Percentiles rank a stretch among this genome's conserved stretches.
Conservation (phyloP, 1,140 invertebrate species). For the Dryas iulia region DNA sequence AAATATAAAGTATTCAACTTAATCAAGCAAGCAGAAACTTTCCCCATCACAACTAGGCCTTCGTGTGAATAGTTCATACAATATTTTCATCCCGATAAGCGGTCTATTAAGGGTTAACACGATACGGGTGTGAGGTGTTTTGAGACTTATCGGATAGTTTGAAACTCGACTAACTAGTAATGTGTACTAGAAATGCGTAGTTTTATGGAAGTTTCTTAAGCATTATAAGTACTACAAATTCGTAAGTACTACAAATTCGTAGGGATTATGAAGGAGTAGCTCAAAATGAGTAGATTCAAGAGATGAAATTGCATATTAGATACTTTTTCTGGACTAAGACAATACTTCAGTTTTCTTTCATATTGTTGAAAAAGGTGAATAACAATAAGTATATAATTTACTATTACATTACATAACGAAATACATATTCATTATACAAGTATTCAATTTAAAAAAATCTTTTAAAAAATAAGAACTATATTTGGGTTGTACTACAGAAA, state of each 20-base stretch:
- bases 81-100: not conserved
- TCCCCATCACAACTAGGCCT: not conserved
- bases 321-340: not conserved
- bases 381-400: not conserved
- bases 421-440: too few relatives aligned
- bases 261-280: not conserved
- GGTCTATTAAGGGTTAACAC: not conserved
- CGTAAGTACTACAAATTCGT: not conserved
- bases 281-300: not conserved
- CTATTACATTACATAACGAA: too few relatives aligned
- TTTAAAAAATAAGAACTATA: too few relatives aligned
- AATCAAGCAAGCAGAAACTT: not conserved
- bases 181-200: too few relatives aligned
- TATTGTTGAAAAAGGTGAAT: not conserved
- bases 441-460: too few relatives aligned
- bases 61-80: not conserved
- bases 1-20: not conserved
- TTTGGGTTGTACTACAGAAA: not conserved
- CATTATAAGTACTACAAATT: not conserved
- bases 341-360: not conserved
- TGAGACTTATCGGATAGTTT: not conserved
- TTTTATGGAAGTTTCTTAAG: not conserved
- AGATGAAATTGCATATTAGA: not conserved
- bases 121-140: not conserved
- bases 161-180: not conserved